Evolutionary conservation across 1,140 invertebrate species (phyloP).

Genomic region (Belonocnema kinseyi): DNA sequence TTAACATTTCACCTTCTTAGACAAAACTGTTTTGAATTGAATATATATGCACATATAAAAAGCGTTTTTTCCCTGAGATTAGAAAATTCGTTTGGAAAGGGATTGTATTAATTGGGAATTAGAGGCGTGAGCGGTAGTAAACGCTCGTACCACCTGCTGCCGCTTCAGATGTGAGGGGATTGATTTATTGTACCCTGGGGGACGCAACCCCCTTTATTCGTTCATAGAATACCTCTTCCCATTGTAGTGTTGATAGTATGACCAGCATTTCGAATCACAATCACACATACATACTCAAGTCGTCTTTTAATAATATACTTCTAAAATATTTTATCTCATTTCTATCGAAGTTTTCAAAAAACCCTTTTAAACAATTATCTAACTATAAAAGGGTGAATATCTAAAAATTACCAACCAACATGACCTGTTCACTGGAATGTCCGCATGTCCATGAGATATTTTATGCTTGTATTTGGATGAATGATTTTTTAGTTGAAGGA

Average conservation of each 20-base stretch:
- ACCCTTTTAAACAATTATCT: background rate
- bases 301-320: background rate
- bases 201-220: conserved; percentile 49
- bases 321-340: background rate
- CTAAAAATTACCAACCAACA: no score
- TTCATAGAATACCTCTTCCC: conserved; percentile 26
- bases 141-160: conserved; percentile 73
- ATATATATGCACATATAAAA: no score
- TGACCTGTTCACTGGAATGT: no score
- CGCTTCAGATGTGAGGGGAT: conserved; percentile 63
- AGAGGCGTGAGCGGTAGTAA: conserved; percentile 67
- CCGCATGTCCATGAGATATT: no score
- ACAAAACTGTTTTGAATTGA: no score
- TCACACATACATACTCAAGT: conserved; percentile 5
- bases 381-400: no score
- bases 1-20: no score
- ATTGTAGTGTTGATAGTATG: conserved; percentile 28
- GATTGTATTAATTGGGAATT: conserved; percentile 74
- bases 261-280: conserved; percentile 28
- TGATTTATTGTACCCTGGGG: conserved; percentile 73
- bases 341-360: background rate
- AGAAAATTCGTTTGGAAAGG: conserved; percentile 27
- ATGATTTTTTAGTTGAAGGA: no score
- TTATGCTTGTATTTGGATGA: no score
- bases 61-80: background rate